Evolutionary conservation across 2,113 vertebrate species (phyloP), one percentile per base, ranked within the genome.

Genomic region (Sclerurus mexicanus): DNA sequence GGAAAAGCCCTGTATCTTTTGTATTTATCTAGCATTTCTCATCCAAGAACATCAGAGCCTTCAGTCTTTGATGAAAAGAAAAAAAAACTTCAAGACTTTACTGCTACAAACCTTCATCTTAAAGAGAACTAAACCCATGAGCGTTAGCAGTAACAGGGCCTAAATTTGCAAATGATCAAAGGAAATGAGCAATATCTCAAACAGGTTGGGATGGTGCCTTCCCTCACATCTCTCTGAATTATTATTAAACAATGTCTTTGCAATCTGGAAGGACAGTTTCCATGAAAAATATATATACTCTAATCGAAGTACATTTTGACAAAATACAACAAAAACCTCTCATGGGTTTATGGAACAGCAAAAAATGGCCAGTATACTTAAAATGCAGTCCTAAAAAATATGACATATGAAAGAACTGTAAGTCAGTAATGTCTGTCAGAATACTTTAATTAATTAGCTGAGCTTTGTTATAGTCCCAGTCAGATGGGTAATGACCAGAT

Each of bases 161-260:
- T 88, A 86, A 78, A 78, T 95, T 78, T 95, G 80, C 87, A 84
- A 87, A 92, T 85, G 78, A 95, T 90, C 94, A 95, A 97, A 94
- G 95, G 28, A 93, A 96, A 90, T 60, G 56, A 87, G 64, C 64
- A 94, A 7, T 76, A 75, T 56, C 73, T 95, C 40, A 75, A 52
- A 37, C 60, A 95, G 89, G 50, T 85, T 90, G 85, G 42, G 50
- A 85, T 28, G 83, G 47, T 35, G 66, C 44, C 75, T 96, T 95
- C 59, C 87, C 75, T 85, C 72, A 78, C 47, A 72, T 72, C 58
- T 82, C 37, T 92, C 63, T 85, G n/a, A 93, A 89, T 76, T 66
- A 89, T 96, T 91, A 80, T 74, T 87, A 88, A 76, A 93, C 62
- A 88, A 80, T 40, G 24, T 73, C 75, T 85, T 85, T 91, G 31